Base-by-base conservation (phyloP, 2,797 vertebrate genomes). In the Gadopsis bispinosus region DNA sequence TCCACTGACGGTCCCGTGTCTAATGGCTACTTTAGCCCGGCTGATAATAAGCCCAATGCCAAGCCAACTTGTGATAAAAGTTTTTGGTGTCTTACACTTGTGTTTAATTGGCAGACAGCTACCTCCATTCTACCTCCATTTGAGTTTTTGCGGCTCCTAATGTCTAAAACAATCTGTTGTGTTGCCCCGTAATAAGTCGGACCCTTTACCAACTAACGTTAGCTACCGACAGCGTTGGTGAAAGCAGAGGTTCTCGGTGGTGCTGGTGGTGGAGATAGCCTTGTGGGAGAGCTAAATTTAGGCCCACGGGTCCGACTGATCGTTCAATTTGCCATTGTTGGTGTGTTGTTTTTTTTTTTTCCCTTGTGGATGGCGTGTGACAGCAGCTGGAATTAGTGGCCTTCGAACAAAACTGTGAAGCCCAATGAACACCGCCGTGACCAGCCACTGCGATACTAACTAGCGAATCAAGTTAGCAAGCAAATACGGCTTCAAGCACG, bases 301-400 rank as follows among this genome's bases (percentile, higher is more conserved):
- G 91, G 89, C 91, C 90, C 83, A 72, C 48, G 19, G 79, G 61
- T 89, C 81, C 26, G 70, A 85, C 61, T 82, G 76, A 87, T 91
- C 84, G 85, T 90, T 88, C 70, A 85, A 88, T 87, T 88, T 87
- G 83, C 79, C 71, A 82, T 90, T 90, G 83, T 88, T 83, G 61
- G 72, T 71, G 29, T 83, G 61, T 71, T 16, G 80, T 74, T 84
- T 73, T 37, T 33, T 33, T 4, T 33, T 33, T 33, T 39, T 39
- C 26, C 26, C 26, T 39, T 75, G 80, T 87, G 84, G 81, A 84
- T 83, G 85, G 78, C 69, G 65, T 91, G 81, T 89, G 83, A 85
- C 86, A 90, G 87, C 87, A 88, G 87, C 85, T 88, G 86, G 84
- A 91, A 84, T 80, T 80, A 85, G 85, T 89, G 86, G 86, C 83